Conservation (phyloP, 2,113 vertebrate genomes). For the Dicentrarchus labrax region DNA sequence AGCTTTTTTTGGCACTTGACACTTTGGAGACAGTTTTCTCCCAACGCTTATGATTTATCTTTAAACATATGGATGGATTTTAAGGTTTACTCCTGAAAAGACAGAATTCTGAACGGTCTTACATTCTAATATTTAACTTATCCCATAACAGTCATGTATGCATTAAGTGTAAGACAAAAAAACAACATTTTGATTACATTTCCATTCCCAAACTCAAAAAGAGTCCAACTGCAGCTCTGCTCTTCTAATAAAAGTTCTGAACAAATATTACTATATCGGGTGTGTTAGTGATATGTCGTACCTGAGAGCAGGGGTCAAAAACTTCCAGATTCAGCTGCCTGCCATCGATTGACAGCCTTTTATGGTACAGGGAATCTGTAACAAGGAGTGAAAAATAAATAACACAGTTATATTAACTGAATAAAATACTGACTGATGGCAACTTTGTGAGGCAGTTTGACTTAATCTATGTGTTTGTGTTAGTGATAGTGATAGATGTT, state of each 20-base stretch:
- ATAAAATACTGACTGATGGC: not conserved
- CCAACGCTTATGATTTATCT: not conserved
- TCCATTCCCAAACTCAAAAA: slow-evolving; percentile 6
- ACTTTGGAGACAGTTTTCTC: not conserved
- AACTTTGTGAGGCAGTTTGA: too few relatives aligned
- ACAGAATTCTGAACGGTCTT: not conserved
- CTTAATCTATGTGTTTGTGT: too few relatives aligned
- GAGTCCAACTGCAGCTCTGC: not conserved
- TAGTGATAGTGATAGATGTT: too few relatives aligned
- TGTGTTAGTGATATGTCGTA: slow-evolving; percentile 24
- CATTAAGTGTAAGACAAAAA: not conserved
- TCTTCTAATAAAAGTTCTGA: slow-evolving; percentile 7
- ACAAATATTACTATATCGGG: too few relatives aligned
- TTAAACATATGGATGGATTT: too few relatives aligned
- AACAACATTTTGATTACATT: not conserved
- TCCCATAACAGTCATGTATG: not conserved
- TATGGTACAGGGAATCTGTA: slow-evolving; percentile 84
- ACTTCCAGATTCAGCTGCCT: slow-evolving; percentile 85
- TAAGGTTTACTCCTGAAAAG: slow-evolving; percentile 9
- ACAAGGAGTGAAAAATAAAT: slow-evolving; percentile 2
- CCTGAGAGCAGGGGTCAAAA: slow-evolving; percentile 86
- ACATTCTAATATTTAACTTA: not conserved
- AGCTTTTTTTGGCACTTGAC: not conserved
- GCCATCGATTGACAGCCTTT: slow-evolving; percentile 84
- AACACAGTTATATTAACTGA: not conserved